These are phyloP conservation scores for Neodiprion pinetum DNA, from an alignment of 1,140 invertebrate genomes.

Conservation along the genomic window DNA sequence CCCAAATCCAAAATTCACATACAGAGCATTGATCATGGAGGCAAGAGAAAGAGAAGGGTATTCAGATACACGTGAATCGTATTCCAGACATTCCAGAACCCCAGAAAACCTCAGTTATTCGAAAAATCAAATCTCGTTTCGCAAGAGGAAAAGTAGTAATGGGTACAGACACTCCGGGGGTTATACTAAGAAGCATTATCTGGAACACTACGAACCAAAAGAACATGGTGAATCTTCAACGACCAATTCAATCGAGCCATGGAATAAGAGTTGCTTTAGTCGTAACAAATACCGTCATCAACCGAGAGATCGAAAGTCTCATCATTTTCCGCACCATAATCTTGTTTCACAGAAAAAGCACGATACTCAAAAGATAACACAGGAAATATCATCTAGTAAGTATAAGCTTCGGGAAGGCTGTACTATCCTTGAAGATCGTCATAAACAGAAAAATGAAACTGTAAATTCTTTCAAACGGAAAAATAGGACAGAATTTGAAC, in stretches of 20 bases:
- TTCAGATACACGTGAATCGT: slow-evolving; percentile 17
- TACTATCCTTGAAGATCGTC: background rate
- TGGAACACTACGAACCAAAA: slow-evolving; percentile 11
- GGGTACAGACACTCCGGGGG: background rate
- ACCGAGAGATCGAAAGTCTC: background rate
- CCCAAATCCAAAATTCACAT: slow-evolving; percentile 55
- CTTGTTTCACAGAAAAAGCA: background rate
- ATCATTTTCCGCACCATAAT: background rate
- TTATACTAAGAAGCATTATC: slow-evolving; percentile 8
- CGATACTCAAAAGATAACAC: background rate
- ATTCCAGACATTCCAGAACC: slow-evolving; percentile 20
- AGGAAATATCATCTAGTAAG: background rate
- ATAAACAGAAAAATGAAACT: background rate
- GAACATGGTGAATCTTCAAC: background rate
- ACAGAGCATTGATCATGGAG: slow-evolving; percentile 49
- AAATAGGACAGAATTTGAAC: background rate
- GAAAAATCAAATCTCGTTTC: background rate
- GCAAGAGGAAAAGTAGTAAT: background rate
- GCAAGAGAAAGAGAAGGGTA: slow-evolving; percentile 37
- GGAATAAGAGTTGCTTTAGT: background rate
- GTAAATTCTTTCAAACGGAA: background rate
- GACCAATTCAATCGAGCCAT: background rate
- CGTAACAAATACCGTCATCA: background rate
- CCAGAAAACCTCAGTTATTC: background rate
- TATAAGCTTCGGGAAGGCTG: background rate